These are phyloP conservation scores for Melanostoma scalare DNA, from an alignment of 2,888 invertebrate genomes.

Conservation along the genomic window DNA sequence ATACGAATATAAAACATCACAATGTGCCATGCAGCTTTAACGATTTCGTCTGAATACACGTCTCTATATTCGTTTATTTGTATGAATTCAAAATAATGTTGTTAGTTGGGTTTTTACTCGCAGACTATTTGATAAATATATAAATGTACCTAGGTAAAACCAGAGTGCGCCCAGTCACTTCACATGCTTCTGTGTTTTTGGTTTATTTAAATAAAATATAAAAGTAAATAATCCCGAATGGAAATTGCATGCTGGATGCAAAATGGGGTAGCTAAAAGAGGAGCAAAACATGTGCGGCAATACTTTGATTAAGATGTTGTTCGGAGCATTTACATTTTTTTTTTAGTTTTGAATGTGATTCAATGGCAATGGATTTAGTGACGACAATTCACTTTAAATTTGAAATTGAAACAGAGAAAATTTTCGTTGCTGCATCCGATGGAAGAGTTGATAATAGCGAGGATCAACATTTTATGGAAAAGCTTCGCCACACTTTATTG, in stretches of 20 bases:
- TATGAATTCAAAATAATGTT: constrained; percentile 29
- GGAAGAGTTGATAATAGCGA: no score
- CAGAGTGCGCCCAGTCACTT: constrained; percentile 43
- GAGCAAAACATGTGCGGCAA: constrained; percentile 10
- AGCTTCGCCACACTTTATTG: no score
- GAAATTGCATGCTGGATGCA: constrained; percentile 35
- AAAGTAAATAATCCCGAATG: constrained; percentile 49
- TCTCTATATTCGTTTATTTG: background rate
- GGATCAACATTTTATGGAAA: no score
- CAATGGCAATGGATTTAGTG: no score
- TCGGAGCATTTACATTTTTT: constrained; percentile 40
- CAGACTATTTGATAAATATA: constrained; percentile 52
- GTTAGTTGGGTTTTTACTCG: constrained; percentile 49
- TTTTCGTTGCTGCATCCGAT: no score
- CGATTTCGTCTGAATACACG: no score
- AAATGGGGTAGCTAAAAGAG: background rate
- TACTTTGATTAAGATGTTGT: constrained; percentile 48
- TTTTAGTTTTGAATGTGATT: no score
- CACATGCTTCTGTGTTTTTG: constrained; percentile 21
- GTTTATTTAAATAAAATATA: constrained; percentile 21
- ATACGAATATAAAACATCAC: no score
- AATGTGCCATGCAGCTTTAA: constrained; percentile 5
- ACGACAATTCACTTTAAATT: no score
- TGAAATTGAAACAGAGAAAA: no score
- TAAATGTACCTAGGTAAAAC: background rate